Conservation (phyloP, 1,140 invertebrate species). For the Drosophila nannoptera region DNA sequence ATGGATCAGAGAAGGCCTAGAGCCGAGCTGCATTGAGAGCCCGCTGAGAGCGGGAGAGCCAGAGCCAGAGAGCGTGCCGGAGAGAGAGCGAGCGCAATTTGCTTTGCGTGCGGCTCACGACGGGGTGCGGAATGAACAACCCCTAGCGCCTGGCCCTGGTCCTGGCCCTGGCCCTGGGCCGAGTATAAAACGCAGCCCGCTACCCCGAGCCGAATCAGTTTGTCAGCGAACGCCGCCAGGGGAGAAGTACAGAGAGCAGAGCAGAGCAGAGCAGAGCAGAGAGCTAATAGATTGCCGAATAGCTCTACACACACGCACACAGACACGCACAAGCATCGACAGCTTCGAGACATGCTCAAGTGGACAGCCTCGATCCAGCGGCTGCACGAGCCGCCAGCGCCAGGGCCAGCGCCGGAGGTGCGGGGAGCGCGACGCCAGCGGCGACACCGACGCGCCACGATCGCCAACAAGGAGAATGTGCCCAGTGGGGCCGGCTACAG, state of each 20-base stretch:
- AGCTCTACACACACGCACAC: conserved; percentile 11
- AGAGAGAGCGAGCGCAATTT: conserved; percentile 3
- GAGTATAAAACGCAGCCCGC: conserved; percentile 58
- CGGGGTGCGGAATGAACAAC: conserved; percentile 58
- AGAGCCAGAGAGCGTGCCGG: neutral
- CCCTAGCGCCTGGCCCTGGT: conserved; percentile 37
- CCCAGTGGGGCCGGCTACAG: conserved; percentile 44
- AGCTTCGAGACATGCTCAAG: conserved; percentile 59
- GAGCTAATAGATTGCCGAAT: conserved; percentile 18
- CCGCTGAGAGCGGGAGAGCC: neutral
- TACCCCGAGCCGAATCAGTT: conserved; percentile 64
- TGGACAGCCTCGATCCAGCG: conserved; percentile 64
- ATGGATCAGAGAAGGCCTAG: no score
- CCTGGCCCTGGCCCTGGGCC: conserved; percentile 27
- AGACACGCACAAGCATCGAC: neutral
- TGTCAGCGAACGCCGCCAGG: conserved; percentile 71
- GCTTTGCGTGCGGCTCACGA: conserved; percentile 2
- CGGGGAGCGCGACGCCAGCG: conserved; percentile 29
- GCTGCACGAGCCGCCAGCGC: conserved; percentile 17
- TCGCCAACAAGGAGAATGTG: conserved; percentile 62
- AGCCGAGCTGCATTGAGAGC: neutral
- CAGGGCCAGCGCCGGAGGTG: conserved; percentile 10
- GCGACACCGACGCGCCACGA: conserved; percentile 45
- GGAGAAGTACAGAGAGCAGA: conserved; percentile 14
- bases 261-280: conserved; percentile 16